A percentile compares a stretch with the other conserved stretches of the same genome.
Evolutionary conservation across 2,888 invertebrate species (phyloP).

Genomic region (Deilephila elpenor): DNA sequence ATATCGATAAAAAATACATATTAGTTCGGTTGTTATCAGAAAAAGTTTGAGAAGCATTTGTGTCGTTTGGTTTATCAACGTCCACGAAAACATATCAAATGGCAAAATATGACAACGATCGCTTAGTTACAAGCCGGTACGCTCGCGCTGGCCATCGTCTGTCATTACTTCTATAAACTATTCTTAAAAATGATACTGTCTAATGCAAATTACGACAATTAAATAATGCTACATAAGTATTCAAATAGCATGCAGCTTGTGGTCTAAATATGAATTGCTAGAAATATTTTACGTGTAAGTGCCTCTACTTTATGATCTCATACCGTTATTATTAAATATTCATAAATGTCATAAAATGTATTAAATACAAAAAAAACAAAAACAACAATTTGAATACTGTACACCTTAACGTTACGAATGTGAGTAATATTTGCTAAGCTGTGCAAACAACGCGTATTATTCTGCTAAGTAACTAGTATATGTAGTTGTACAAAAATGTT

Average conservation of each 20-base stretch:
- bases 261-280: too few species aligned
- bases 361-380: background rate
- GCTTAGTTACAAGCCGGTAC: constrained; percentile 54
- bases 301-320: too few species aligned
- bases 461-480: background rate
- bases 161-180: background rate
- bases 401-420: background rate
- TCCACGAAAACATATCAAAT: constrained; percentile 46
- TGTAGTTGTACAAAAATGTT: background rate
- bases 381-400: background rate
- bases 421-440: background rate
- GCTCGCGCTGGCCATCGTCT: constrained; percentile 20
- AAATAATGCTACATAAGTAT: background rate
- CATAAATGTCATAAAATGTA: background rate
- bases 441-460: background rate
- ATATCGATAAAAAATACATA: too few species aligned
- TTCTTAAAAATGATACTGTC: too few species aligned
- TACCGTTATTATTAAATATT: too few species aligned
- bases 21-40: background rate
- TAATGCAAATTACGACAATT: background rate
- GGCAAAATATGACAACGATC: constrained; percentile 54
- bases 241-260: too few species aligned
- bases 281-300: too few species aligned
- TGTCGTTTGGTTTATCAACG: constrained; percentile 39
- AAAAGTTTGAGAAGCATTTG: constrained; percentile 3